phyloP scores from a whole-genome alignment of 2,797 vertebrate genomes.

The Channa striata region DNA sequence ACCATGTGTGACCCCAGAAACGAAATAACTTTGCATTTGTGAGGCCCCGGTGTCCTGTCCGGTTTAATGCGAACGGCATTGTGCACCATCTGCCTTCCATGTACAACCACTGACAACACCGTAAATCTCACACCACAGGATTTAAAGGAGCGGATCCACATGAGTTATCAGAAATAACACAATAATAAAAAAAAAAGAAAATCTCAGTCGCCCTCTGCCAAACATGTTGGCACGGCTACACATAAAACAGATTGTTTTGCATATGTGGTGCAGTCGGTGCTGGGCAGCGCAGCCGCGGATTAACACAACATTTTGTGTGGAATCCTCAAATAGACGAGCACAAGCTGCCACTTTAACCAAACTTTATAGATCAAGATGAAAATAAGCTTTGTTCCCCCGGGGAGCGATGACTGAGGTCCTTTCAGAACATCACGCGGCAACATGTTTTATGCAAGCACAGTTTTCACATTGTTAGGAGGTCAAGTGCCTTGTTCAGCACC shows the following conservation, averaged over 20 bases:
- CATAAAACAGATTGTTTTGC: constrained; percentile 66
- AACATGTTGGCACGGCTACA: constrained; percentile 50
- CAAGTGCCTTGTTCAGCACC: background rate
- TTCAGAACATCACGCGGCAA: background rate
- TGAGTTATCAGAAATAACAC: constrained; percentile 66
- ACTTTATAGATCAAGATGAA: constrained; percentile 28
- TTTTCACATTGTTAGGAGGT: constrained; percentile 2
- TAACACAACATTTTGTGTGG: constrained; percentile 51
- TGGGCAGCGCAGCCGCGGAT: constrained; percentile 42
- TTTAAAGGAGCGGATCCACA: constrained; percentile 48
- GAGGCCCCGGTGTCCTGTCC: constrained; percentile 17
- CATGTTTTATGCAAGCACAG: background rate
- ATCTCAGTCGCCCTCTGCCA: constrained; percentile 53
- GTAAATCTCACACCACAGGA: constrained; percentile 42
- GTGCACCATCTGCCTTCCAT: constrained; percentile 49
- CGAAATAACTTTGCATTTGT: background rate
- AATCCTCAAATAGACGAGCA: constrained; percentile 36
- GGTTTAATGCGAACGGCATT: constrained; percentile 15
- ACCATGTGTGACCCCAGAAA: constrained; percentile 7
- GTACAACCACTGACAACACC: constrained; percentile 39
- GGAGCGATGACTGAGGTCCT: background rate
- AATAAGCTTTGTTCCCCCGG: constrained; percentile 10
- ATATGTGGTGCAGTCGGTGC: constrained; percentile 48
- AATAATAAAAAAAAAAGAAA: constrained; percentile 39
- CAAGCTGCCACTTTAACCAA: constrained; percentile 50